These are phyloP conservation scores for Channallabes apus DNA, from an alignment of 2,797 vertebrate species.

Conservation along the genomic window DNA sequence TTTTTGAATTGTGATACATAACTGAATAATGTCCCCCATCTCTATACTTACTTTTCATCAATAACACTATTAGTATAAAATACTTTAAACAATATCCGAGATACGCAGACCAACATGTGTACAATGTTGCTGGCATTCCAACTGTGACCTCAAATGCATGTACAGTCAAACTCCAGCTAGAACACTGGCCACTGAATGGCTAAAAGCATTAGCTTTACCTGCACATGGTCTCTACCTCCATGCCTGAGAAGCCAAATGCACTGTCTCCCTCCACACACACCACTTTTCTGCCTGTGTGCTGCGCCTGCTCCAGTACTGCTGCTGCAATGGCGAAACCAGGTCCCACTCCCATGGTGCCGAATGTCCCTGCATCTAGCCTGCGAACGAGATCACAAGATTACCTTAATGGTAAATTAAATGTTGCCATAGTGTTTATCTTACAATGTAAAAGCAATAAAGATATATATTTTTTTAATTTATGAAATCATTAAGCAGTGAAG, in stretches of 20 bases:
- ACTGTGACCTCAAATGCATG: not conserved
- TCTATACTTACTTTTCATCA: too few relatives aligned
- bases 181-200: not conserved
- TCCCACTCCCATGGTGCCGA: slow-evolving; percentile 97
- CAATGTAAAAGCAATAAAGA: too few relatives aligned
- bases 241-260: slow-evolving; percentile 97
- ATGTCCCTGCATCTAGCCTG: slow-evolving; percentile 94
- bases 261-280: slow-evolving; percentile 95
- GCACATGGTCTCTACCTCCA: slow-evolving; percentile 98
- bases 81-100: not conserved
- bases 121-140: not conserved
- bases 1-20: too few relatives aligned
- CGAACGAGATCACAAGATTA: not conserved
- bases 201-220: slow-evolving; percentile 74
- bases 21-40: too few relatives aligned
- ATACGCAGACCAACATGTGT: not conserved
- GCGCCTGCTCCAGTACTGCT: slow-evolving; percentile 78
- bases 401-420: too few relatives aligned
- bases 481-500: too few relatives aligned
- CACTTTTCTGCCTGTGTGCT: slow-evolving; percentile 69
- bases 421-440: not conserved
- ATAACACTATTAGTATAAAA: too few relatives aligned
- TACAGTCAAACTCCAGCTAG: not conserved
- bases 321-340: slow-evolving; percentile 93
- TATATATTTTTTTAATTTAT: too few relatives aligned